Percentiles rank a stretch among this genome's conserved stretches.
Evolutionary conservation across 2,888 invertebrate species (phyloP).

Genomic region (Lepidochrysops patricia): DNA sequence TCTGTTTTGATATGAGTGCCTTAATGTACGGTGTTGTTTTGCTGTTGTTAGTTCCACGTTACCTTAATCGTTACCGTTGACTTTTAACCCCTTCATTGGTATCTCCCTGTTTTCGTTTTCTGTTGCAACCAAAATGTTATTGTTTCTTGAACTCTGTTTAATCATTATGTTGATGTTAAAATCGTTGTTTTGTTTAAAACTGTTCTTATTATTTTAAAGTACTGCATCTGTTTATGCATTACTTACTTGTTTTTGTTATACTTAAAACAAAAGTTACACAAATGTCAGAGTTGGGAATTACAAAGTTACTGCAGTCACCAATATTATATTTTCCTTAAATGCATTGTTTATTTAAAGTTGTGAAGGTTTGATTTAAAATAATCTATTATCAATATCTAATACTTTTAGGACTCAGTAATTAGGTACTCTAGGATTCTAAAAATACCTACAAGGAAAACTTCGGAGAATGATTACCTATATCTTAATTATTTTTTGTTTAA

Average conservation of each 20-base stretch:
- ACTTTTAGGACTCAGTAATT: neutral
- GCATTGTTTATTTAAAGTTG: too few relatives aligned
- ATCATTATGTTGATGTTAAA: neutral
- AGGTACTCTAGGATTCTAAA: neutral
- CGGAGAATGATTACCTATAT: too few relatives aligned
- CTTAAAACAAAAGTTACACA: too few relatives aligned
- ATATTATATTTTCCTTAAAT: neutral
- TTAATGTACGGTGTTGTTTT: slow-evolving; percentile 67
- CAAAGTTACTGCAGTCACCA: neutral
- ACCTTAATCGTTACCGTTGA: slow-evolving; percentile 32
- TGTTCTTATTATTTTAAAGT: neutral
- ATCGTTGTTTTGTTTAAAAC: neutral
- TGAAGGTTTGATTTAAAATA: neutral
- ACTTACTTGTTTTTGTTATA: neutral
- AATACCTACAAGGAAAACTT: neutral
- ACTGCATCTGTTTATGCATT: neutral
- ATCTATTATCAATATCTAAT: too few relatives aligned
- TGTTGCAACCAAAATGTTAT: slow-evolving; percentile 11
- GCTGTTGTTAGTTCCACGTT: slow-evolving; percentile 35
- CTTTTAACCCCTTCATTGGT: slow-evolving; percentile 13
- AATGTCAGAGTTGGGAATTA: neutral
- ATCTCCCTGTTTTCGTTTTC: slow-evolving; percentile 9
- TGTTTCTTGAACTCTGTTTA: neutral
- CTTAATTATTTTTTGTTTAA: too few relatives aligned
- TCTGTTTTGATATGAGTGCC: slow-evolving; percentile 31